Evolutionary conservation across 2,797 vertebrate genomes (phyloP), one percentile per base, ranked within the genome.

Genomic region (Brotula barbata): DNA sequence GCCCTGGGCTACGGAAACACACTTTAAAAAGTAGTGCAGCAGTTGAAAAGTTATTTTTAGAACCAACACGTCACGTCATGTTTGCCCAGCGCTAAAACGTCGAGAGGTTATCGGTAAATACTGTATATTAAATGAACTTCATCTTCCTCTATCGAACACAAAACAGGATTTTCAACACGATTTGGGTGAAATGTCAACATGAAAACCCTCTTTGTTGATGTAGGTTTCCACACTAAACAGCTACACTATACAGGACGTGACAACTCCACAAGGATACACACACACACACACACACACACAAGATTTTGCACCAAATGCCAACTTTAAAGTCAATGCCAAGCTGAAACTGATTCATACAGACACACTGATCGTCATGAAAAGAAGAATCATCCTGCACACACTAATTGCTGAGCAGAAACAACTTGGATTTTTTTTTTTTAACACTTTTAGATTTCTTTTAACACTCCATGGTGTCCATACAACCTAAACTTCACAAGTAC

Each of bases 41-140:
- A n/a, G n/a, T n/a, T 53, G 20, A 52, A 36, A 19, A 20, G 5
- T 70, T 76, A 78, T 70, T 76, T 76, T 76, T 76, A 71, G 70
- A 68, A 25, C 22, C 8, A 48, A 58, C n/a, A 45, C n/a, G n/a
- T n/a, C n/a, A n/a, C n/a, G 62, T 22, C 48, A 57, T 8, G 57
- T 51, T 21, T 21, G 31, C 31, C 58, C 25, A 47, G 39, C 25
- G 8, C 25, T 4, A 4, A 4, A 28, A 28, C 25, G 8, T 28
- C 25, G n/a, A n/a, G n/a, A n/a, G n/a, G n/a, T n/a, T n/a, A n/a
- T n/a, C 25, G 25, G 25, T 34, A 63, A 53, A 56, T 6, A 5
- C 13, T 17, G 44, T 43, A 4, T 47, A 50, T n/a, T 8, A 46
- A 28, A 28, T 28, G 25, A 28, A 8, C 4, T 28, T n/a, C n/a